Evolutionary conservation across 2,888 invertebrate genomes (phyloP).

Genomic region (Ligdia adustata): DNA sequence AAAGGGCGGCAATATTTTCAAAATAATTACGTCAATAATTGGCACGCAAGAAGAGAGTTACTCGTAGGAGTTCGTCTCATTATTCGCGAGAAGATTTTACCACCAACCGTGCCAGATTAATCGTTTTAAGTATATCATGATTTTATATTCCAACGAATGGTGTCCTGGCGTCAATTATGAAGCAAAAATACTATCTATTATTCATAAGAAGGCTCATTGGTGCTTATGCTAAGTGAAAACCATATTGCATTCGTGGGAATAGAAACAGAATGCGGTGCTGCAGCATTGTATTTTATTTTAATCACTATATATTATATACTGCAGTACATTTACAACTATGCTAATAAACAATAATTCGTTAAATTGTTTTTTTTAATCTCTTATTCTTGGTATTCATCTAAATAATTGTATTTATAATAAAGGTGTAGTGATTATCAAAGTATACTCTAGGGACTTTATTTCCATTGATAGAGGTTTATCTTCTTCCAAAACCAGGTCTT

Average conservation of each 20-base stretch:
- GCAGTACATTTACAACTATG: too few relatives aligned
- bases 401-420: too few relatives aligned
- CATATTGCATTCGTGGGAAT: slow-evolving; percentile 52
- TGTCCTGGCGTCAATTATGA: slow-evolving; percentile 72
- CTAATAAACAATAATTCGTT: too few relatives aligned
- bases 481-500: too few relatives aligned
- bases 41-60: slow-evolving; percentile 67
- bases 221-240: slow-evolving; percentile 51
- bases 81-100: slow-evolving; percentile 74
- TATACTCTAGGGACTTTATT: too few relatives aligned
- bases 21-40: slow-evolving; percentile 83
- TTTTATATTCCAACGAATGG: slow-evolving; percentile 49
- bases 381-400: too few relatives aligned
- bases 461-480: too few relatives aligned
- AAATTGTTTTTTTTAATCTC: too few relatives aligned
- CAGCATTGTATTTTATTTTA: too few relatives aligned
- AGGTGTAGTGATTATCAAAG: too few relatives aligned
- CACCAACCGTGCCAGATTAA: slow-evolving; percentile 81
- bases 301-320: too few relatives aligned
- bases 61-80: slow-evolving; percentile 69
- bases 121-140: slow-evolving; percentile 81
- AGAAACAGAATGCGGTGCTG: slow-evolving; percentile 13
- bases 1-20: slow-evolving; percentile 77
- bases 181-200: slow-evolving; percentile 77
- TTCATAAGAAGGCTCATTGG: slow-evolving; percentile 48